Evolutionary conservation across 1,140 invertebrate species (phyloP), one percentile per base, ranked within the genome.

Genomic region (Aphaenogaster ashmeadi): DNA sequence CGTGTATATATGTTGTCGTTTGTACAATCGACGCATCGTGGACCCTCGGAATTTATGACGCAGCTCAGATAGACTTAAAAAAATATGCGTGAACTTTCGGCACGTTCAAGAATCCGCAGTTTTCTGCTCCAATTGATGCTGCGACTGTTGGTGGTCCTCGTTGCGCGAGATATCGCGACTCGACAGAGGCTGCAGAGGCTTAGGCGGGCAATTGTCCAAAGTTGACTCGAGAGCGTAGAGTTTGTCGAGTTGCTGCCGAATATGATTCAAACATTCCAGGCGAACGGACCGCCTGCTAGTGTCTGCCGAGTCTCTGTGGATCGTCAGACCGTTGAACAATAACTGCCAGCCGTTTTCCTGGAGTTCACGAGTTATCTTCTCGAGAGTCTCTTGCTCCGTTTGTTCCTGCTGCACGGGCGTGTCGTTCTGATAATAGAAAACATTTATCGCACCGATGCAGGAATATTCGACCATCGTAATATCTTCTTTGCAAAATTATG

Each of bases 241-340:
- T 79, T 94, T 91, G 60, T 88, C 92, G 5, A 95, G 91, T 83
- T 95, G 94, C 2, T 93, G 89, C 71, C 95, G 95, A 44, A 96
- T 96, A 64, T 95, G 95, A 83, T 95, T 94, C 69, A 96, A 86
- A 72, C 95, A 94, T 36, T 93, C 92, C 94, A 94, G 95, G 18
- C 95, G 92, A 41, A 95, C 85, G 60, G 93, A 91, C 71, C 93
- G 95, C 41, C 95, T 88, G 38, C 87, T 90, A 15, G 91, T 79
- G 3, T 87, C 75, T 18, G 89, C 87, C 21, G 52, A n/a, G 3
- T 91, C 88, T 8, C n/a, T 60, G 44, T 86, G 60, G 13, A 52
- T 89, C 18, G 75, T 60, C 15, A 87, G 9, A 60, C 58, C 88
- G 18, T 90, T 79, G 3, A 64, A 44, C 52, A 86, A 54, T 64